phyloP scores from a whole-genome alignment of 2,113 vertebrate species.

The Nesoenas mayeri region DNA sequence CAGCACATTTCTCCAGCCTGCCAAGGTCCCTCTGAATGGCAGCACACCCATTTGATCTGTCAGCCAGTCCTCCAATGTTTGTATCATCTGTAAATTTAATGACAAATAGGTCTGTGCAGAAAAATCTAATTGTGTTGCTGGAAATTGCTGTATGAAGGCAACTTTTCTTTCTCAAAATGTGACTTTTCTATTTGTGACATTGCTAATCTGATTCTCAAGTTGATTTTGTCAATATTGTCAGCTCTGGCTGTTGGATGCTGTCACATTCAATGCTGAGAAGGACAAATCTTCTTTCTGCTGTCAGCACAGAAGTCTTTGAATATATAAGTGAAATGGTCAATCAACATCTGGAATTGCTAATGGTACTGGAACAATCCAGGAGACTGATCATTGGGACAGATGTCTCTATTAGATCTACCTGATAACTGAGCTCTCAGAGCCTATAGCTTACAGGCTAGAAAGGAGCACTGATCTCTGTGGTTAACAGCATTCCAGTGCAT shows the following conservation, averaged over 20 bases:
- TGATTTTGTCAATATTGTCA: not conserved
- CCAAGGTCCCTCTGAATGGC: not conserved
- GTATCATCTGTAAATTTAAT: not conserved
- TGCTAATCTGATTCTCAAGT: not conserved
- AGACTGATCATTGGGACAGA: not conserved
- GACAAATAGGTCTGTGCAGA: not conserved
- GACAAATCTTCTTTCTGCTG: not conserved
- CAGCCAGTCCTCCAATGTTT: not conserved
- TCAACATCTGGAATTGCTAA: slow-evolving; percentile 23
- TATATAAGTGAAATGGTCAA: not conserved
- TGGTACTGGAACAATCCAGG: not conserved
- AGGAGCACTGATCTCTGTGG: not conserved
- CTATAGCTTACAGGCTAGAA: not conserved
- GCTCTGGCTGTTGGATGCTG: not conserved
- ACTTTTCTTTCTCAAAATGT: not conserved
- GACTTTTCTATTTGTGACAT: not conserved
- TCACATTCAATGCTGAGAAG: not conserved
- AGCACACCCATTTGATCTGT: not conserved
- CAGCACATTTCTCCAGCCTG: not conserved
- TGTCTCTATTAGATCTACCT: not conserved
- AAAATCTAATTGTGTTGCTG: not conserved
- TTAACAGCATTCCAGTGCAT: too few species aligned
- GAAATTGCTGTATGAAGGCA: not conserved
- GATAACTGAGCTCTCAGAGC: not conserved
- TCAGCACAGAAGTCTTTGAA: not conserved